Evolutionary conservation across 2,797 vertebrate genomes (phyloP).

Genomic region (Phoeniculus purpureus): DNA sequence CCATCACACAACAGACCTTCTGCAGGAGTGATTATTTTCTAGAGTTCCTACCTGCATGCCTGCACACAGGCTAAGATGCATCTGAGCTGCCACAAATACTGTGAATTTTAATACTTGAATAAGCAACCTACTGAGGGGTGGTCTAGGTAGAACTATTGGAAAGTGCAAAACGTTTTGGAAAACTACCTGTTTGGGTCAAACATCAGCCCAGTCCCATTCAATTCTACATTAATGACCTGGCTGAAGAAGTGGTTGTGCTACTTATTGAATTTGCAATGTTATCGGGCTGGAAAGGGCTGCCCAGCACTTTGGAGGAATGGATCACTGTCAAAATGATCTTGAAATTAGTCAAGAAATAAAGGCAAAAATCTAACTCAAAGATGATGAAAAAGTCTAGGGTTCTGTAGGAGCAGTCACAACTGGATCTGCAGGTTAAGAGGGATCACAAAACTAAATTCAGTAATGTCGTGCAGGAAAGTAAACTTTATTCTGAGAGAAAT

Average conservation of each 20-base stretch:
- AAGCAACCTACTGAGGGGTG: neutral
- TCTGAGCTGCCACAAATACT: neutral
- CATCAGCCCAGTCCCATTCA: neutral
- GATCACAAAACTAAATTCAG: neutral
- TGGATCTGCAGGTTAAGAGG: neutral
- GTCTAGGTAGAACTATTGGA: neutral
- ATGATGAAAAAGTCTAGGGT: neutral
- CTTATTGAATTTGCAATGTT: slow-evolving; percentile 7
- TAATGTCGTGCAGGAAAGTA: neutral
- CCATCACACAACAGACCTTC: neutral
- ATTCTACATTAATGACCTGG: neutral
- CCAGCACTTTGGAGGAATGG: slow-evolving; percentile 1
- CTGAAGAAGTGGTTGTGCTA: neutral
- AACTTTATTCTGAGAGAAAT: neutral
- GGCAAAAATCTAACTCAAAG: neutral
- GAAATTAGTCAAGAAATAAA: slow-evolving; percentile 2
- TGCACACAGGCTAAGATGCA: neutral
- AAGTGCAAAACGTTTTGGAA: neutral
- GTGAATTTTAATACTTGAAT: neutral
- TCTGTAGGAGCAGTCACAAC: neutral
- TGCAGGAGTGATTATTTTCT: neutral
- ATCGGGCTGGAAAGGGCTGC: neutral
- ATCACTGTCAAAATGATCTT: slow-evolving; percentile 40
- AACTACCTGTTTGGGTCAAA: neutral
- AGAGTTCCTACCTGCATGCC: neutral